Percentiles rank a stretch among this genome's conserved stretches.
phyloP scores from a whole-genome alignment of 2,888 invertebrate genomes.

The Empis livida region DNA sequence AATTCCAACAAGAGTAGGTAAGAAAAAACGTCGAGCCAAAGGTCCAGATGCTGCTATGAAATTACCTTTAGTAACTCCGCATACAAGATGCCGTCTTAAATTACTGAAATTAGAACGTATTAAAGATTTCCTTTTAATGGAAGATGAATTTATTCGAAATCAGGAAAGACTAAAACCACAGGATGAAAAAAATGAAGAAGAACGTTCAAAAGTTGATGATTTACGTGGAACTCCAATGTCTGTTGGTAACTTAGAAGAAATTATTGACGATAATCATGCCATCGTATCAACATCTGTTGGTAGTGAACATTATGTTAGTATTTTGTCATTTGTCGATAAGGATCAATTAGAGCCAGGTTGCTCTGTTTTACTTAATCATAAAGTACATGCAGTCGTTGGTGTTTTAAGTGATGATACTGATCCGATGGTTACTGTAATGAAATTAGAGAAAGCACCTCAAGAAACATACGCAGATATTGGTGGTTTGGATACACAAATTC shows the following conservation, averaged over 20 bases:
- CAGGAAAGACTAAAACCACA: constrained; percentile 97
- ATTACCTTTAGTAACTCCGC: constrained; percentile 94
- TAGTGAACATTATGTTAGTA: constrained; percentile 98
- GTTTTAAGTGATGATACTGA: constrained; percentile 98
- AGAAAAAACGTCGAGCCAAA: constrained; percentile 90
- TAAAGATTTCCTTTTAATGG: constrained; percentile 97
- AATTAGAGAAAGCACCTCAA: constrained; percentile 97
- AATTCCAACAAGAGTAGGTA: constrained; percentile 97
- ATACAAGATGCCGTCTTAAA: constrained; percentile 91
- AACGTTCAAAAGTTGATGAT: constrained; percentile 96
- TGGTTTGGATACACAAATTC: constrained; percentile 93
- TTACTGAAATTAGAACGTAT: constrained; percentile 91
- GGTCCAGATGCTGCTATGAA: constrained; percentile 98
- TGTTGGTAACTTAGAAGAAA: constrained; percentile 97
- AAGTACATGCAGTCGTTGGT: constrained; percentile 99
- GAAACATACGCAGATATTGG: constrained; percentile 99
- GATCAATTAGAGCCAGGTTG: constrained; percentile 98
- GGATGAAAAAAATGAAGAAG: constrained; percentile 98
- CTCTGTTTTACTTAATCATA: constrained; percentile 95
- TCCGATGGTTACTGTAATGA: constrained; percentile 99
- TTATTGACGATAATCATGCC: constrained; percentile 99
- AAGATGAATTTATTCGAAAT: constrained; percentile 97
- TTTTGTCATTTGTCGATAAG: constrained; percentile 98
- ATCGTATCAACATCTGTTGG: constrained; percentile 99
- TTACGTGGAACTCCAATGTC: constrained; percentile 98